A percentile compares a stretch with the other conserved stretches of the same genome.
Conservation (phyloP, 2,888 invertebrate genomes). For the Furcula furcula region DNA sequence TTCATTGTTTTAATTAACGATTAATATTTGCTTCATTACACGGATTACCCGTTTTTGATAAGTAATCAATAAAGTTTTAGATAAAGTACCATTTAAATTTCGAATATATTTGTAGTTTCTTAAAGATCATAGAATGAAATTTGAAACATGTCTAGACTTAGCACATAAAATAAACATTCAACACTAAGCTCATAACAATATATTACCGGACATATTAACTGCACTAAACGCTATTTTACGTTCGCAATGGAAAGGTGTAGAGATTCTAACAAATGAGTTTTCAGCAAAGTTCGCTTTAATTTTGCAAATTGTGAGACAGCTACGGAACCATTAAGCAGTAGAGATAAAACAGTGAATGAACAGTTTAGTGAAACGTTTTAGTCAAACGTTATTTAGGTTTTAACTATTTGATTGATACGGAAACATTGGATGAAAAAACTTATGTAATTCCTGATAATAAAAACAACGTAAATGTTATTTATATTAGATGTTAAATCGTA, state of each 20-base stretch:
- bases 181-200: constrained; percentile 7
- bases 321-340: constrained; percentile 16
- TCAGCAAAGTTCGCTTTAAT: constrained; percentile 35
- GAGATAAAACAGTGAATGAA: constrained; percentile 10
- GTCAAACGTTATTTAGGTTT: background rate
- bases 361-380: constrained; percentile 6
- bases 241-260: constrained; percentile 12
- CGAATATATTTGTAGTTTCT: too few species aligned
- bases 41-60: too few species aligned
- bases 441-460: background rate
- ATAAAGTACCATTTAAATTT: too few species aligned
- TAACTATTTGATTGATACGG: background rate
- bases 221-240: constrained; percentile 12
- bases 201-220: constrained; percentile 6
- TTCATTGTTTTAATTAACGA: too few species aligned
- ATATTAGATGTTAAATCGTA: constrained; percentile 4
- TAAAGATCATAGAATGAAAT: too few species aligned
- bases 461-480: constrained; percentile 3
- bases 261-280: constrained; percentile 38
- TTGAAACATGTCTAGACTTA: constrained; percentile 1
- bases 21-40: too few species aligned
- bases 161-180: constrained; percentile 4
- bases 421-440: background rate
- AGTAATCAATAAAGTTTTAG: too few species aligned
- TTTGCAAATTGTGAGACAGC: constrained; percentile 30